Evolutionary conservation across 92 coral and sea anemone genomes (phyloP), one percentile per base, ranked within the genome.

Genomic region (Phymanthus crucifer): DNA sequence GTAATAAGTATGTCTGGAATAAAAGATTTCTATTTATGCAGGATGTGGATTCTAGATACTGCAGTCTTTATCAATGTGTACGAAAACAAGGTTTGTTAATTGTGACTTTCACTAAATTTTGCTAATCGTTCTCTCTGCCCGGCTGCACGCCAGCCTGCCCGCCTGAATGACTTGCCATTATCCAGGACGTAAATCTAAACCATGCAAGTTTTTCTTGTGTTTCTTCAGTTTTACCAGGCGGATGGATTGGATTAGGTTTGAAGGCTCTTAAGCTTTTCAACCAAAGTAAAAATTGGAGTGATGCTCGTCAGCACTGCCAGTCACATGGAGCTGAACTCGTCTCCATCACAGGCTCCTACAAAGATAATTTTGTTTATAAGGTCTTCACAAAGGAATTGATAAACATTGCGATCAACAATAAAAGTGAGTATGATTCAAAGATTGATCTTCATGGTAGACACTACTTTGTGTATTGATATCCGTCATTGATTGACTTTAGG

Each of bases 241-340:
- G 81, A 6, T 82, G 86, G 86, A 46, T 38, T 75, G 72, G 75
- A 23, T 40, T 74, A n/a, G 72, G 58, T 45, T 61, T 61, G 12
- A 35, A 29, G 23, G n/a, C 33, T 32, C 32, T 74, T 27, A 82
- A 82, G 69, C 70, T 82, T 4, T 61, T 82, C 71, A 11, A 29
- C 17, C 50, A 24, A 10, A 82, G 36, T 36, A 82, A 64, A 46
- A 82, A 37, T 72, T 74, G 86, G 86, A 40, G 19, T 23, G 74
- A 75, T 24, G 86, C 86, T 17, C 33, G 40, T 13, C 66, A 61
- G 33, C 29, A 65, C 81, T 82, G 86, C 66, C 34, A 75, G 36
- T 82, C 86, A 33, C 61, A 74, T 14, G 86, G 86, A 21, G 86
- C 45, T 33, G 65, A 82, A 37, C 86, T 82, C 64, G 86, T 82